phyloP scores from a whole-genome alignment of 1,140 invertebrate species.

The Myzus persicae region DNA sequence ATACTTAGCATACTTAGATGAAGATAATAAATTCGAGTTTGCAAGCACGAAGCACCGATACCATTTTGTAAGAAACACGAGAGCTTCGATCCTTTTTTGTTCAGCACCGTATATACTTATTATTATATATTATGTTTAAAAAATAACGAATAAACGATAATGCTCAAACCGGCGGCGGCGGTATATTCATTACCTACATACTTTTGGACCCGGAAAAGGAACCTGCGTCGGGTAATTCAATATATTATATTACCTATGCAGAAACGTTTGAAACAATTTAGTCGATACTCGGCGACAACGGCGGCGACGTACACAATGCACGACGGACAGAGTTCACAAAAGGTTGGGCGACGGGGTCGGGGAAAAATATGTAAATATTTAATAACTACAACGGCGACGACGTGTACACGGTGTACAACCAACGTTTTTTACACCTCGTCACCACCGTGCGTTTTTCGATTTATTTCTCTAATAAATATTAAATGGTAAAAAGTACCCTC shows the following conservation, averaged over 20 bases:
- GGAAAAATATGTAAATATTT: conserved; percentile 38
- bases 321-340: background rate
- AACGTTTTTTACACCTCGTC: background rate
- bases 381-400: background rate
- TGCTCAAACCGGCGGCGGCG: background rate
- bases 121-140: background rate
- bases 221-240: background rate
- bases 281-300: conserved; percentile 15
- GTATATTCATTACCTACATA: background rate
- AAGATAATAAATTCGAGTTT: background rate
- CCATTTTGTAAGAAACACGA: background rate
- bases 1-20: background rate
- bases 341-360: background rate
- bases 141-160: background rate
- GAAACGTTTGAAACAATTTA: conserved; percentile 14
- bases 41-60: background rate
- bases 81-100: background rate
- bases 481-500: background rate
- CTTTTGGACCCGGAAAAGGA: background rate
- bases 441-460: background rate
- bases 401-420: background rate
- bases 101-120: too few species aligned
- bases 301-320: background rate
- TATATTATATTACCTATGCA: background rate
- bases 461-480: background rate